phyloP scores from a whole-genome alignment of 2,113 vertebrate genomes.

The Dermatemys mawii region DNA sequence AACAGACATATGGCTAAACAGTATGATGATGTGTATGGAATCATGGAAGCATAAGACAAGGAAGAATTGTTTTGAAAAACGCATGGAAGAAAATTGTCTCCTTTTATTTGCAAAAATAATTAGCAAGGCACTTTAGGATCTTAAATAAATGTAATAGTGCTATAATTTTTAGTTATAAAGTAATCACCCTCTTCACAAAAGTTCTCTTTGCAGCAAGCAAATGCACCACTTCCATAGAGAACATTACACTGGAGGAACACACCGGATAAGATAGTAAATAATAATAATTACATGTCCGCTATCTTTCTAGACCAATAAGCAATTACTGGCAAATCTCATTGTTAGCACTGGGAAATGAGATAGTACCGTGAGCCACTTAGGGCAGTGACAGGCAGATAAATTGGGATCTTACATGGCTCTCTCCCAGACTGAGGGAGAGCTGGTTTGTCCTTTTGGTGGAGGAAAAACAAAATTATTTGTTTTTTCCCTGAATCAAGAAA shows the following conservation, averaged over 20 bases:
- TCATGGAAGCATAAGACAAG: constrained; percentile 49
- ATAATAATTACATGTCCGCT: neutral
- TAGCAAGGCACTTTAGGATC: neutral
- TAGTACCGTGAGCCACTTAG: neutral
- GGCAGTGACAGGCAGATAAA: neutral
- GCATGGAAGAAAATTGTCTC: neutral
- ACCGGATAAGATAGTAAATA: neutral
- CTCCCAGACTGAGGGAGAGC: neutral
- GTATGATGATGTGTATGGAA: constrained; percentile 42
- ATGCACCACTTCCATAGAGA: neutral
- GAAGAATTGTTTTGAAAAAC: neutral
- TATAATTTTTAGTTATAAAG: constrained; percentile 6
- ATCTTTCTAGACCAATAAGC: neutral
- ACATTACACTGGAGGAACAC: neutral
- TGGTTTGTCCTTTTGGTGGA: neutral
- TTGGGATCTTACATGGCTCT: neutral
- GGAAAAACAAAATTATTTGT: neutral
- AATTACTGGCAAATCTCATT: neutral
- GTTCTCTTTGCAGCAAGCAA: neutral
- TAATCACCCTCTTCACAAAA: neutral
- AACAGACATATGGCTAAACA: constrained; percentile 74
- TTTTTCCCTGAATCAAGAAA: neutral
- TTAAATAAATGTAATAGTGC: neutral
- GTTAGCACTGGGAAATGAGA: neutral
- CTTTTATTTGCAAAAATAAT: constrained; percentile 24